Evolutionary conservation across 2,113 vertebrate genomes (phyloP), one percentile per base, ranked within the genome.

Genomic region (Corythornis vintsioides): DNA sequence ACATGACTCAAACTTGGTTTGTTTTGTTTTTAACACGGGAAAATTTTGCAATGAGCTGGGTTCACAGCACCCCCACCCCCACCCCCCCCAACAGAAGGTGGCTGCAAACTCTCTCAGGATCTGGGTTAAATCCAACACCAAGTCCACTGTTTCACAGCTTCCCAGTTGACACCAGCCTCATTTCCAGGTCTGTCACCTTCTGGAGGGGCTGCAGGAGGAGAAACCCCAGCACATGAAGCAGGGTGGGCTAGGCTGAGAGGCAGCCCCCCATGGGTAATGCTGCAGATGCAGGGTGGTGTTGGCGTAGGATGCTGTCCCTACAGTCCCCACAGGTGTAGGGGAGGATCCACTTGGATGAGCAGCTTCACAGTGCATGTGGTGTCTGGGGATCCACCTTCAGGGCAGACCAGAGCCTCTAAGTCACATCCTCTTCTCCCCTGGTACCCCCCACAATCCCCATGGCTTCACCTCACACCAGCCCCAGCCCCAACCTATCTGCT

Each of bases 121-220:
- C 31, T 1, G 64, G 43, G 47, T 89, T 92, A 93, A 87, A 92
- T 87, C 89, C 84, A 96, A 77, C 35, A 75, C 50, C 0, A 0
- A 88, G 57, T 70, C 15, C 18, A n/a, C 42, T 2, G 0, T n/a
- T 92, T 94, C 86, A 86, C 7, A 0, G 83, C 71, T 84, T 79
- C 71, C 38, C 0, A 0, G 72, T 77, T 82, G 73, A 84, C 55
- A 64, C 40, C 52, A 88, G n/a, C 42, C 61, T 73, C 67, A 33
- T 48, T 80, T 63, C 48, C 52, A 60, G 73, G 25, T 63, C 66
- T 60, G 52, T 5, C 19, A 19, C 3, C 16, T 35, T 67, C 81
- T 0, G 0, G 0, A 40, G 29, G 28, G 42, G 8, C 71, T 31
- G 67, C 0, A 0, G 69, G 26, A 79, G n/a, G n/a, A 48, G 48